phyloP scores from a whole-genome alignment of 2,797 vertebrate genomes.

The Hydrolagus colliei region DNA sequence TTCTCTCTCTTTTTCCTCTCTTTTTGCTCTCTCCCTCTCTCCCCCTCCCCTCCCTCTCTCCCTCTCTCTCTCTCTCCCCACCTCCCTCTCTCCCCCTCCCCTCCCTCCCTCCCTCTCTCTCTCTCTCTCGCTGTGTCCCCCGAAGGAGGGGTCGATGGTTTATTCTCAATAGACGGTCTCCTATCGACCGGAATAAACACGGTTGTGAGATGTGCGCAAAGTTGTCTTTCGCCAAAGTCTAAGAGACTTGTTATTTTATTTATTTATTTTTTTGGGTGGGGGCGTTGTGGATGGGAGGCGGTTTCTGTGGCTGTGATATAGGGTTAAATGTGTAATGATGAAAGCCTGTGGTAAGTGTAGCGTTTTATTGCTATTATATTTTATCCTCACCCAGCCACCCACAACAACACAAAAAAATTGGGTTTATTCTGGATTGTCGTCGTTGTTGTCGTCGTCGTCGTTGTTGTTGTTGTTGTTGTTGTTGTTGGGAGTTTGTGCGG shows the following conservation, averaged over 20 bases:
- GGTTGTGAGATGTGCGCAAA: not conserved
- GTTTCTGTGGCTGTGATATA: not conserved
- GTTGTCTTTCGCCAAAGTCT: not conserved
- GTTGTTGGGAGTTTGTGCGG: not conserved
- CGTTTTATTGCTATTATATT: too few relatives aligned
- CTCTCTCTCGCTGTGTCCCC: too few relatives aligned
- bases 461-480: not conserved
- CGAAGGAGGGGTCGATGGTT: not conserved
- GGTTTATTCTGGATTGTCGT: too few relatives aligned
- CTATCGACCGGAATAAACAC: not conserved
- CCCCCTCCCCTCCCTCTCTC: not conserved
- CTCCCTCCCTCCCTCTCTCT: not conserved
- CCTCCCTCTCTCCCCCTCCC: too few relatives aligned
- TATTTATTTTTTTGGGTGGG: too few relatives aligned
- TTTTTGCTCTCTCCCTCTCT: too few relatives aligned
- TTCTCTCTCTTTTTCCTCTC: too few relatives aligned
- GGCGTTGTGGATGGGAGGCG: not conserved
- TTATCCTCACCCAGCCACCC: too few relatives aligned
- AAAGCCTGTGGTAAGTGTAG: too few relatives aligned
- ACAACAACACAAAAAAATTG: too few relatives aligned
- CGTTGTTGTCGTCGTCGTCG: not conserved
- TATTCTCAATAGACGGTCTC: not conserved
- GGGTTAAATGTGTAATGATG: too few relatives aligned
- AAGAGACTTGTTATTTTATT: not conserved
- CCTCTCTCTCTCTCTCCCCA: not conserved